Evolutionary conservation across 2,113 vertebrate species (phyloP).

Genomic region (Lethenteron reissneri): DNA sequence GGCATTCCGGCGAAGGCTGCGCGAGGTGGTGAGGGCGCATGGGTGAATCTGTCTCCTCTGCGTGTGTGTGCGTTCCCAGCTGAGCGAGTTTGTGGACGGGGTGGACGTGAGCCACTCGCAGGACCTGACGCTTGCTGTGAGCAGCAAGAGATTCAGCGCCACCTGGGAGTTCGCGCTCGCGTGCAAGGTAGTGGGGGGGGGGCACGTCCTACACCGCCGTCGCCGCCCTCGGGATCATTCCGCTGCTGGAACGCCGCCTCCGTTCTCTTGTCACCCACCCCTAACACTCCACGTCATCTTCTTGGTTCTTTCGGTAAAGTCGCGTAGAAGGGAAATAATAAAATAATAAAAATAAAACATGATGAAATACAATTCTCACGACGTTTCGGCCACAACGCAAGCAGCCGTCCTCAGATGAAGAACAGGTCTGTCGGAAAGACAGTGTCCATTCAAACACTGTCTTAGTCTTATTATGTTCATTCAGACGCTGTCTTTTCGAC

Average conservation of each 20-base stretch:
- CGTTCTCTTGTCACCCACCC: neutral
- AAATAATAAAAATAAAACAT: too few relatives aligned
- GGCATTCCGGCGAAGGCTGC: neutral
- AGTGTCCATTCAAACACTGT: too few relatives aligned
- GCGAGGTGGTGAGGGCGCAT: neutral
- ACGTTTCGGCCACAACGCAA: too few relatives aligned
- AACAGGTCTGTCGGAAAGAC: too few relatives aligned
- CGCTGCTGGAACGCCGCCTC: neutral
- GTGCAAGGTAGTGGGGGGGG: conserved; percentile 44
- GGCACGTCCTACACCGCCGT: neutral
- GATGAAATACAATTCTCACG: too few relatives aligned
- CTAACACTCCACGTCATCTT: neutral
- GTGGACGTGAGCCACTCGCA: conserved; percentile 69
- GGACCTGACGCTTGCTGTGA: conserved; percentile 66
- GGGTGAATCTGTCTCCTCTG: conserved; percentile 12
- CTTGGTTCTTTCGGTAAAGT: neutral
- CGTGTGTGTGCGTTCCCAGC: conserved; percentile 27
- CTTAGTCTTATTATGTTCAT: too few relatives aligned
- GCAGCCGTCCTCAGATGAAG: too few relatives aligned
- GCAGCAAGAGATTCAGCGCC: conserved; percentile 77
- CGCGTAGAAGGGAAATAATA: too few relatives aligned
- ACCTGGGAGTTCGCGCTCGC: conserved; percentile 83
- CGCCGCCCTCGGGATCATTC: neutral
- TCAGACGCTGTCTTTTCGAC: too few relatives aligned
- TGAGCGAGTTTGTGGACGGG: conserved; percentile 83